Evolutionary conservation across 2,888 invertebrate genomes (phyloP).

Genomic region (Meiosimyza platycephala): DNA sequence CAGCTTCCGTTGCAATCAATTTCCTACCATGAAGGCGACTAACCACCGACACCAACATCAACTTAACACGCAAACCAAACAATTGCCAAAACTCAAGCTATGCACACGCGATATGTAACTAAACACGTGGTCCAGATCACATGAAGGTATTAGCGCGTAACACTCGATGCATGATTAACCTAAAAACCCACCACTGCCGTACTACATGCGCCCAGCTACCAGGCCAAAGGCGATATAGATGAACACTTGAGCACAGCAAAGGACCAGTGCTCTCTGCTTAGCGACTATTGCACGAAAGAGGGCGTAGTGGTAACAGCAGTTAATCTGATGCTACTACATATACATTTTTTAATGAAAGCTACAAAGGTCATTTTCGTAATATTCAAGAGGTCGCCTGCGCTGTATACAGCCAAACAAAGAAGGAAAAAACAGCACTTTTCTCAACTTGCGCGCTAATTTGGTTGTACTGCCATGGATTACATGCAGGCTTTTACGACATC

Average conservation of each 20-base stretch:
- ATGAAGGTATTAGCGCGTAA: conserved; percentile 67
- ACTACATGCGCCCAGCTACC: conserved; percentile 19
- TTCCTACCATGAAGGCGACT: conserved; percentile 43
- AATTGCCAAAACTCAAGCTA: conserved; percentile 38
- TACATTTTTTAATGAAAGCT: not conserved
- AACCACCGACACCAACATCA: conserved; percentile 7
- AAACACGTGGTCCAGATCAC: conserved; percentile 66
- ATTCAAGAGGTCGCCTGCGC: not conserved
- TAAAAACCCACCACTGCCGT: conserved; percentile 34
- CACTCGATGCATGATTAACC: conserved; percentile 64
- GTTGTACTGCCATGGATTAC: conserved; percentile 37
- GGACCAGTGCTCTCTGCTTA: no score
- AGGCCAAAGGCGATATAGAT: no score
- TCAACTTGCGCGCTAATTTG: not conserved
- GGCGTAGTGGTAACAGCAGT: not conserved
- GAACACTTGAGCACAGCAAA: no score
- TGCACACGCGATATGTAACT: conserved; percentile 28
- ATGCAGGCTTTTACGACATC: conserved; percentile 35
- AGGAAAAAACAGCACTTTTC: not conserved
- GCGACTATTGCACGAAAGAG: not conserved
- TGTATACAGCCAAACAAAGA: no score
- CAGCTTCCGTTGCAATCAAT: conserved; percentile 61
- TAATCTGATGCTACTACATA: not conserved
- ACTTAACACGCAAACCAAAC: conserved; percentile 47
- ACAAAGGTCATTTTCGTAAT: not conserved